These are phyloP conservation scores for Thomomys bottae DNA, from an alignment of 2,113 vertebrate genomes.

Conservation along the genomic window DNA sequence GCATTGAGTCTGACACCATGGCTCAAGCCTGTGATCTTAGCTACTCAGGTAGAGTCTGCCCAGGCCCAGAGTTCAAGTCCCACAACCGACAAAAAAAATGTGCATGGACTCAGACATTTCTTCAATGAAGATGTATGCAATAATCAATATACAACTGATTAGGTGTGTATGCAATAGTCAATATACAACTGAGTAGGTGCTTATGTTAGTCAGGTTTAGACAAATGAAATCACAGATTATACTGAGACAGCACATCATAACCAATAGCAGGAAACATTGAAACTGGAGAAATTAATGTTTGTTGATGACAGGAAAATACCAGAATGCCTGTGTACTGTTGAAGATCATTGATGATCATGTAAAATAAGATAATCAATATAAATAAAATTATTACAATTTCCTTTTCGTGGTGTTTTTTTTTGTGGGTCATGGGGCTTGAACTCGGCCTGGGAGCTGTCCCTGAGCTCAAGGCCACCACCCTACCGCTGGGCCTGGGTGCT, in stretches of 20 bases:
- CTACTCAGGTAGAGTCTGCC: no score
- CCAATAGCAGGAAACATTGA: neutral
- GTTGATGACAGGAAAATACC: neutral
- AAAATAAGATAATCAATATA: neutral
- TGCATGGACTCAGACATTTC: neutral
- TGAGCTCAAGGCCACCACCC: no score
- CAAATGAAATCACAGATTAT: neutral
- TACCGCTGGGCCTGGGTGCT: no score
- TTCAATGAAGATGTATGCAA: neutral
- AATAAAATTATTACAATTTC: neutral
- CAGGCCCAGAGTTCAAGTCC: no score
- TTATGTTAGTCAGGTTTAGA: neutral
- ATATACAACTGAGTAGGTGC: neutral
- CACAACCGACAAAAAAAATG: no score
- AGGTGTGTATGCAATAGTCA: neutral
- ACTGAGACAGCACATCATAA: neutral
- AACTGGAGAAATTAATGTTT: neutral
- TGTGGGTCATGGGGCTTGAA: no score
- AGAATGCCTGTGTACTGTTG: neutral
- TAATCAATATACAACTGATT: neutral
- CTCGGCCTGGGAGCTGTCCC: no score
- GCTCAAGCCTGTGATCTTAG: no score
- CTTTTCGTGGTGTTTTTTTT: no score
- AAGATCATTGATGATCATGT: neutral
- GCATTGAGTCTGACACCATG: neutral